Percentiles rank a stretch among this genome's conserved stretches.
Conservation (phyloP, 2,113 vertebrate genomes). For the Sylvia atricapilla region DNA sequence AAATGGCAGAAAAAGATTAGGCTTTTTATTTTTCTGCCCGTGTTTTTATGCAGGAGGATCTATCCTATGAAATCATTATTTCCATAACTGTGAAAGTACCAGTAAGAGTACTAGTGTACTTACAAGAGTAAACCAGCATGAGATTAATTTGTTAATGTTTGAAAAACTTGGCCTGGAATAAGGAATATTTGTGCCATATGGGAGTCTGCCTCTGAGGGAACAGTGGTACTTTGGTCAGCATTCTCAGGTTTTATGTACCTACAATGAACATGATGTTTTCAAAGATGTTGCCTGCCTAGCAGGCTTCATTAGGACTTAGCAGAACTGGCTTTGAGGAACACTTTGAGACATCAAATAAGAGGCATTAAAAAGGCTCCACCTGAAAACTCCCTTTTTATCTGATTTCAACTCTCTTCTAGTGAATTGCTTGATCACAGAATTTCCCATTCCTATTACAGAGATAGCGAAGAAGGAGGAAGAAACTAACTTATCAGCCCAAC, state of each 20-base stretch:
- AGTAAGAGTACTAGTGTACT: not conserved
- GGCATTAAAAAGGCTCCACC: not conserved
- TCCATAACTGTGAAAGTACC: not conserved
- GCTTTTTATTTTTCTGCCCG: not conserved
- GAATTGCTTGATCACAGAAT: not conserved
- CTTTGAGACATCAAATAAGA: not conserved
- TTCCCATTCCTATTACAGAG: not conserved
- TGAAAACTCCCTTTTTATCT: not conserved
- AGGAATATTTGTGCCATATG: not conserved
- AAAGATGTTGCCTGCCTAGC: not conserved
- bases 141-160: not conserved
- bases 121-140: not conserved
- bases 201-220: not conserved
- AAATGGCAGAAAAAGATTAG: not conserved
- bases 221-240: not conserved
- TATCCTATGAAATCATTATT: not conserved
- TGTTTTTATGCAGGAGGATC: not conserved
- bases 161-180: not conserved
- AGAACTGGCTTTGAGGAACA: not conserved
- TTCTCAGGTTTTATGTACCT: not conserved
- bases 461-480: not conserved
- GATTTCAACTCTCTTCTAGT: not conserved
- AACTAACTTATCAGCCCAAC: not conserved
- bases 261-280: not conserved
- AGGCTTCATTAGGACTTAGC: not conserved